Evolutionary conservation across 92 coral and sea anemone species (phyloP), one percentile per base, ranked within the genome.

Genomic region (Porites rus): DNA sequence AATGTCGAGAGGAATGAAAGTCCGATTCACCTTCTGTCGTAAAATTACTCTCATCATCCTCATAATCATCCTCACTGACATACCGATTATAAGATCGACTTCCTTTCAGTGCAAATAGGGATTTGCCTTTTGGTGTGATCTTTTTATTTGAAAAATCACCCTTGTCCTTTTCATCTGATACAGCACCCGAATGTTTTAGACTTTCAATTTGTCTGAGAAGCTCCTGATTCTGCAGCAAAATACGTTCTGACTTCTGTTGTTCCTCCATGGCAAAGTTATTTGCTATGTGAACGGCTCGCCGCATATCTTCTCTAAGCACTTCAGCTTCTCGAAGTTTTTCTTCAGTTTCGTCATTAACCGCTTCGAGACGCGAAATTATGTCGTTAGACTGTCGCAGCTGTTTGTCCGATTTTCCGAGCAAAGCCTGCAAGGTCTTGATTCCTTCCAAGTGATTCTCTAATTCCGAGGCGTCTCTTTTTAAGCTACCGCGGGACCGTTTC

Each of bases 221-320:
- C 24, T 68, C 76, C 62, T 92, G 82, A 66, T 82, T 92, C 74
- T 86, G 90, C 77, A 90, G 91, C 69, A 72, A 89, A 6, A 93
- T 82, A 6, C 78, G 72, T 3, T 81, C 90, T 50, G 93, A 87
- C 62, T 81, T 92, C 77, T 93, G 93, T 60, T 92, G 80, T 28
- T 94, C 98, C 61, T 94, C 98, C 80, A 91, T 89, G n/a, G 98
- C 98, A 46, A 90, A 84, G 77, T 88, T 94, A 77, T 94, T 92
- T 16, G 98, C 91, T 62, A 93, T 88, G 54, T 84, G 92, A 51
- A 94, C 98, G 65, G 98, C 98, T 31, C 77, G 92, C 59, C 96
- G 98, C 50, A 94, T 72, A 60, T 94, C 98, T 31, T 90, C 96
- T 65, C 89, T 89, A 10, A 85, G 87, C 2, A 92, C 22, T 51